A percentile compares a stretch with the other conserved stretches of the same genome.
Evolutionary conservation across 2,113 vertebrate species (phyloP).

Genomic region (Neolamprologus tretocephalus): DNA sequence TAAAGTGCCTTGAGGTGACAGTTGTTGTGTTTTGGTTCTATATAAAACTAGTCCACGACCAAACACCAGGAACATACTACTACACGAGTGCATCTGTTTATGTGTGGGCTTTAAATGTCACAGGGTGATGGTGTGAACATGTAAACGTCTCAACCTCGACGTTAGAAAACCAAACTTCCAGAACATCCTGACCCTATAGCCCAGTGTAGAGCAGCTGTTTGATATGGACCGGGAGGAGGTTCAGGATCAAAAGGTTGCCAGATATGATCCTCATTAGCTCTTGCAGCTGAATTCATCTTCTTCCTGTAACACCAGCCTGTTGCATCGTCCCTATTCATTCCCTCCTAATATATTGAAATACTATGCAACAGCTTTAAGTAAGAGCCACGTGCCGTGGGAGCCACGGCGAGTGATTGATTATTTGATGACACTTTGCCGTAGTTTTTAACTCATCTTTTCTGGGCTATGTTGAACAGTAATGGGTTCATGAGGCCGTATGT

Average conservation of each 20-base stretch:
- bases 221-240: not conserved
- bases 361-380: constrained; percentile 53
- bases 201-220: not conserved
- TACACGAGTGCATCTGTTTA: not conserved
- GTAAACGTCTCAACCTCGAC: not conserved
- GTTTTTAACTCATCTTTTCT: constrained; percentile 49
- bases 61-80: not conserved
- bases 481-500: constrained; percentile 43
- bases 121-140: not conserved
- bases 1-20: not conserved
- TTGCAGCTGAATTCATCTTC: constrained; percentile 15
- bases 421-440: constrained; percentile 44
- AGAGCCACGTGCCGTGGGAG: constrained; percentile 43
- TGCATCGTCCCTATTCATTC: not conserved
- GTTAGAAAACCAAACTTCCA: not conserved
- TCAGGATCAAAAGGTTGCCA: not conserved
- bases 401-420: constrained; percentile 57
- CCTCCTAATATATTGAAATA: constrained; percentile 63
- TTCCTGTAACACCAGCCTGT: not conserved
- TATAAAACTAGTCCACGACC: not conserved
- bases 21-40: not conserved
- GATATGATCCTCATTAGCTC: constrained; percentile 24
- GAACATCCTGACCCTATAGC: not conserved
- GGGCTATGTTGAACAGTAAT: constrained; percentile 26
- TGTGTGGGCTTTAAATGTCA: not conserved